Evolutionary conservation across 1,140 invertebrate species (phyloP).

Genomic region (Neuroterus valhalla): DNA sequence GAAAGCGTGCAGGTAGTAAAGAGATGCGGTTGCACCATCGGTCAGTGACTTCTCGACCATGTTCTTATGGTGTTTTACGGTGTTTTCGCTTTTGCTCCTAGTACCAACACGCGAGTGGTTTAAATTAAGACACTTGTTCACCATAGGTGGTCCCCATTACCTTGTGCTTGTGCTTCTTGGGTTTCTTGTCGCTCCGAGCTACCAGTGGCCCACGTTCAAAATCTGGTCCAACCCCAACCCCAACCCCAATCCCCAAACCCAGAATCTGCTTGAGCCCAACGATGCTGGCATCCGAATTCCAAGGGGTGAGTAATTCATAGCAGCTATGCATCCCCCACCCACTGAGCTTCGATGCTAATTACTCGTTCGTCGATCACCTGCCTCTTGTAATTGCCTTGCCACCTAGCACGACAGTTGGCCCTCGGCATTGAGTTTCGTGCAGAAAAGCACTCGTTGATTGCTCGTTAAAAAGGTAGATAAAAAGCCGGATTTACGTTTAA

Average conservation of each 20-base stretch:
- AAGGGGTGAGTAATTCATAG: conserved; percentile 41
- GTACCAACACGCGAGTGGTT: conserved; percentile 22
- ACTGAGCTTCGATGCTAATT: neutral
- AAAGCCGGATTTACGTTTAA: neutral
- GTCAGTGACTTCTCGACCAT: conserved; percentile 35
- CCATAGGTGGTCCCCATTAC: neutral
- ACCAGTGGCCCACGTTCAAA: conserved; percentile 55
- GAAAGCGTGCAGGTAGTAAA: conserved; percentile 43
- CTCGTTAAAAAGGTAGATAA: neutral
- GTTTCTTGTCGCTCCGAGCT: conserved; percentile 43
- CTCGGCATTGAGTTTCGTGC: neutral
- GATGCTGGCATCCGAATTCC: conserved; percentile 40
- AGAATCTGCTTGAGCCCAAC: conserved; percentile 43
- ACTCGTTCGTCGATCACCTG: conserved; percentile 22
- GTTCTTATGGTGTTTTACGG: conserved; percentile 36
- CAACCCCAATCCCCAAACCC: conserved; percentile 40
- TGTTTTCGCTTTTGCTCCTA: conserved; percentile 32
- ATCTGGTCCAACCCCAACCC: conserved; percentile 50
- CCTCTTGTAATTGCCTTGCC: conserved; percentile 12
- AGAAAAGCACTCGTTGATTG: neutral
- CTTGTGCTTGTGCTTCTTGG: conserved; percentile 39
- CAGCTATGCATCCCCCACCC: neutral
- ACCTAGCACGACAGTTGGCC: conserved; percentile 25
- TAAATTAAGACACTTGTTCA: conserved; percentile 24
- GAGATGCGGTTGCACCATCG: conserved; percentile 25